Evolutionary conservation across 2,113 vertebrate species (phyloP).

Genomic region (Macrotis lagotis): DNA sequence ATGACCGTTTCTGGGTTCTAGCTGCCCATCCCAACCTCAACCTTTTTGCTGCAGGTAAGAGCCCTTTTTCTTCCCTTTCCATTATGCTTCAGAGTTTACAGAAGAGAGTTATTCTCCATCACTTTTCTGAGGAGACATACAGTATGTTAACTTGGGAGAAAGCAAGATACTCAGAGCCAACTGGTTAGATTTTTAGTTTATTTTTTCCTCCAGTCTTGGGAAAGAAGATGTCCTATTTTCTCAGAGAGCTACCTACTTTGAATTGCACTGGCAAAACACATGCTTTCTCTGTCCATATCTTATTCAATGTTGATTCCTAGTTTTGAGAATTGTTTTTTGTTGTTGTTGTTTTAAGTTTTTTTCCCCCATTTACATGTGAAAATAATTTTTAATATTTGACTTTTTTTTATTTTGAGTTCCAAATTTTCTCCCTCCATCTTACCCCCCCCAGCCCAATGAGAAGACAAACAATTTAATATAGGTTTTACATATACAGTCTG

Average conservation of each 20-base stretch:
- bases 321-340: neutral
- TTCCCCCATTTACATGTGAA: neutral
- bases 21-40: constrained; percentile 98
- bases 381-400: no score
- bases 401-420: neutral
- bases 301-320: neutral
- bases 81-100: constrained; percentile 5
- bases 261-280: neutral
- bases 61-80: neutral
- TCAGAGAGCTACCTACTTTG: neutral
- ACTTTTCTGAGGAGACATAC: neutral
- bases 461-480: neutral
- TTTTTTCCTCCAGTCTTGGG: neutral
- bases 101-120: constrained; percentile 19
- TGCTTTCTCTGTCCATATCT: neutral
- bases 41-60: constrained; percentile 94
- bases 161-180: constrained; percentile 20
- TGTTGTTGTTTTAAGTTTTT: neutral
- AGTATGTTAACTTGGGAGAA: neutral
- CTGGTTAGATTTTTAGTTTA: neutral
- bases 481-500: neutral
- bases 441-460: neutral
- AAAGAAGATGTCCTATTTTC: neutral
- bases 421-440: neutral
- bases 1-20: constrained; percentile 98